Evolutionary conservation across 2,113 vertebrate genomes (phyloP).

Genomic region (Saguinus imperator): DNA sequence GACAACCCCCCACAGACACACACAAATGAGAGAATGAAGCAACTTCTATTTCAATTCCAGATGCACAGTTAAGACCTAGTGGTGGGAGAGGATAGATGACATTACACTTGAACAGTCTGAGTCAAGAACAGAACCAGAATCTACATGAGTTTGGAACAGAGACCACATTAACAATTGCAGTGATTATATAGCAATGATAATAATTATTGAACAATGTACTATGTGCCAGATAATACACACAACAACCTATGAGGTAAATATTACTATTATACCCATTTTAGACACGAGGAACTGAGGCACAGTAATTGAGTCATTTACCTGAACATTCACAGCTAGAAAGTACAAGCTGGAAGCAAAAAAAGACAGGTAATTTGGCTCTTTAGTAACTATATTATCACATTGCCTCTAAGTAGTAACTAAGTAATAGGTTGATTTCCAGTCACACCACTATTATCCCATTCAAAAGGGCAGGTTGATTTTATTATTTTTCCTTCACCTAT

Average conservation of each 20-base stretch:
- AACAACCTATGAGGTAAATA: slow-evolving; percentile 12
- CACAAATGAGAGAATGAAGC: not conserved
- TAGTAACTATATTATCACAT: not conserved
- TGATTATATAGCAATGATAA: not conserved
- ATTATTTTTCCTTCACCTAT: not conserved
- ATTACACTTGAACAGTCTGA: not conserved
- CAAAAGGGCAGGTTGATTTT: not conserved
- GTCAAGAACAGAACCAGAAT: not conserved
- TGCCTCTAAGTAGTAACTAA: not conserved
- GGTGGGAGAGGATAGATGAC: not conserved
- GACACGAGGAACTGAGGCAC: not conserved
- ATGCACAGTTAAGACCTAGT: not conserved
- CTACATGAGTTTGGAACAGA: not conserved
- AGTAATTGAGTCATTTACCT: not conserved
- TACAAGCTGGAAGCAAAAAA: not conserved
- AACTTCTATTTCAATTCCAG: not conserved
- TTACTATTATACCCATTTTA: slow-evolving; percentile 12
- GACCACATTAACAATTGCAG: not conserved
- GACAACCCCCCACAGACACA: not conserved
- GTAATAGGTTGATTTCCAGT: not conserved
- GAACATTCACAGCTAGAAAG: not conserved
- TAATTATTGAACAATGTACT: slow-evolving; percentile 4
- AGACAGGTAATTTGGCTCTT: not conserved
- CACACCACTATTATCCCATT: not conserved
- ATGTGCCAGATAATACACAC: not conserved